Conservation (phyloP, 2,113 vertebrate genomes). For the Gavia stellata region DNA sequence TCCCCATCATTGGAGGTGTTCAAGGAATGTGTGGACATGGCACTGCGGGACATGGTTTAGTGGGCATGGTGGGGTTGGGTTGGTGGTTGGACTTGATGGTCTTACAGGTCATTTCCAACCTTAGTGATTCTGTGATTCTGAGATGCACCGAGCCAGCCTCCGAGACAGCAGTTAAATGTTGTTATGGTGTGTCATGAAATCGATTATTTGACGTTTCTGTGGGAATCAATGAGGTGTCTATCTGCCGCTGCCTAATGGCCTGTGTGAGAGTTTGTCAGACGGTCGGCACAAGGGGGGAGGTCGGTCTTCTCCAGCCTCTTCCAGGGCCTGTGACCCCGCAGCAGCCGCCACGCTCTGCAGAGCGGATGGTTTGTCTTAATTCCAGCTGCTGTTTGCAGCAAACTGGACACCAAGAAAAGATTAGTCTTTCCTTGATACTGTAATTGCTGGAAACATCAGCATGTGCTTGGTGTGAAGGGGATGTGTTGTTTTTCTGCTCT, state of each 20-base stretch:
- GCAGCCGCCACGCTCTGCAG: rapidly evolving
- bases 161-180: rapidly evolving
- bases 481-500: rapidly evolving
- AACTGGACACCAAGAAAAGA: background rate
- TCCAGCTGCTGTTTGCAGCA: background rate
- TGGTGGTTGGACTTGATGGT: no score
- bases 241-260: background rate
- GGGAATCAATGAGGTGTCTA: background rate
- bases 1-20: no score
- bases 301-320: background rate
- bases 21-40: no score
- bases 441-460: background rate
- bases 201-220: background rate
- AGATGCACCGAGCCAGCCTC: background rate
- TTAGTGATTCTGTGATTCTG: no score
- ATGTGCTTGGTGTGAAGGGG: background rate
- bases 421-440: background rate
- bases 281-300: rapidly evolving
- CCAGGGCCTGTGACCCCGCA: rapidly evolving
- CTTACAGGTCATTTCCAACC: no score
- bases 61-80: no score
- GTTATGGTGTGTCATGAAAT: no score
- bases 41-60: no score
- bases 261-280: no score
- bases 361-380: background rate